A percentile compares a stretch with the other conserved stretches of the same genome.
Conservation (phyloP, 2,888 invertebrate species). For the Ophion obscuratus region DNA sequence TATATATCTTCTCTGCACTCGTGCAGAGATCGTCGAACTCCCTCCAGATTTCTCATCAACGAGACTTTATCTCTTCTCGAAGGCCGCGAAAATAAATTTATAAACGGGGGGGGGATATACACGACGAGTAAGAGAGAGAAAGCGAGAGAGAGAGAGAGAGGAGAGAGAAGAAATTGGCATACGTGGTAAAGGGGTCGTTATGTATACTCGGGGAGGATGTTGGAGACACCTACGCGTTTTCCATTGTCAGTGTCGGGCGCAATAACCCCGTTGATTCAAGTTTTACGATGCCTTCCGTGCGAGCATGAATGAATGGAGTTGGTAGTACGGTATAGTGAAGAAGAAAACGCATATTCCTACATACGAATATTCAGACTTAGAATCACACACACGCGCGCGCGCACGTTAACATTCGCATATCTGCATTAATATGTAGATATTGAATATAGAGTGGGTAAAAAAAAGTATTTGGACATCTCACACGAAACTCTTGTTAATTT, state of each 20-base stretch:
- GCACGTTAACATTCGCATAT: no score
- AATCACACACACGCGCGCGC: no score
- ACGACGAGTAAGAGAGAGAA: background rate
- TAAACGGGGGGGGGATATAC: background rate
- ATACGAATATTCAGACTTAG: no score
- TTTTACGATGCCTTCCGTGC: constrained; percentile 36
- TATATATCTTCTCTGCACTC: background rate
- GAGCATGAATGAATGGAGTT: constrained; percentile 41
- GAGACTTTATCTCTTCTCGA: constrained; percentile 7
- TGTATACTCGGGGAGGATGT: constrained; percentile 59
- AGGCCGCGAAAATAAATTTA: constrained; percentile 14
- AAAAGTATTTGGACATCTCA: no score
- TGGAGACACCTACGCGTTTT: constrained; percentile 64
- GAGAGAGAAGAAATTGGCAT: background rate
- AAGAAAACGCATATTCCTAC: background rate
- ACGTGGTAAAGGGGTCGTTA: constrained; percentile 25
- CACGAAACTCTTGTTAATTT: no score
- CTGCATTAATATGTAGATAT: no score
- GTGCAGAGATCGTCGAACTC: constrained; percentile 7
- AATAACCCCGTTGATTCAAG: constrained; percentile 62
- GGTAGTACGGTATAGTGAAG: background rate
- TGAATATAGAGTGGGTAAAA: no score
- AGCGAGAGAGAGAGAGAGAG: background rate
- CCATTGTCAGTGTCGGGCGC: constrained; percentile 65
- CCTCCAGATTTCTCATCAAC: constrained; percentile 3